phyloP scores from a whole-genome alignment of 2,888 invertebrate genomes.

The Cacoxenus indagator region DNA sequence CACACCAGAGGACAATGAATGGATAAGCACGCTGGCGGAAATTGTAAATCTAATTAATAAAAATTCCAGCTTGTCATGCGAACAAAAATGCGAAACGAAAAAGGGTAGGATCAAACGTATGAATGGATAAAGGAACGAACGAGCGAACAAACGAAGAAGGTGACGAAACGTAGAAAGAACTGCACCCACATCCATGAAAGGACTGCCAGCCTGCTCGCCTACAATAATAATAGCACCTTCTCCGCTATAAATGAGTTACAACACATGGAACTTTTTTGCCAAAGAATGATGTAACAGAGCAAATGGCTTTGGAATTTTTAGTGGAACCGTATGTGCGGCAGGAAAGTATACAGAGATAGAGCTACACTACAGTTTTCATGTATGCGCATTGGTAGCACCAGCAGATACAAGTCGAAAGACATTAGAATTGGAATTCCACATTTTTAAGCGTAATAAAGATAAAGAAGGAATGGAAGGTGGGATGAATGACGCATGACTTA shows the following conservation, averaged over 20 bases:
- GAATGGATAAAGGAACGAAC: background rate
- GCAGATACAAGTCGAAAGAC: slow-evolving; percentile 2
- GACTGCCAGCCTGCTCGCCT: background rate
- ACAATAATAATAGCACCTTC: slow-evolving; percentile 15
- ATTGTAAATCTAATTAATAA: slow-evolving; percentile 22
- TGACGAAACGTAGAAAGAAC: background rate
- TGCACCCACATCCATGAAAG: background rate
- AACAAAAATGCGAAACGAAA: slow-evolving; percentile 15
- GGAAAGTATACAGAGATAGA: background rate
- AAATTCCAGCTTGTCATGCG: slow-evolving; percentile 27
- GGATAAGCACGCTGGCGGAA: background rate
- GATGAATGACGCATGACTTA: no score
- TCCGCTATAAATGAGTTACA: slow-evolving; percentile 29
- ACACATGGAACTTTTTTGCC: slow-evolving; percentile 20
- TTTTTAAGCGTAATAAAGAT: background rate
- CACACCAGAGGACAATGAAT: background rate
- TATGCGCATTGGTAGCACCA: background rate
- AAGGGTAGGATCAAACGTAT: background rate
- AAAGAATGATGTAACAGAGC: slow-evolving; percentile 7
- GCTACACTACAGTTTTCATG: background rate
- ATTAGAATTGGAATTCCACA: background rate
- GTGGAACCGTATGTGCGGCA: no score
- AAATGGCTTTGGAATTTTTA: no score
- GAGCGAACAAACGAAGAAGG: background rate
- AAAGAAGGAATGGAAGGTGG: no score